These are phyloP conservation scores for Parazoanthus darwini DNA, from an alignment of 92 coral and sea anemone species.

Conservation along the genomic window DNA sequence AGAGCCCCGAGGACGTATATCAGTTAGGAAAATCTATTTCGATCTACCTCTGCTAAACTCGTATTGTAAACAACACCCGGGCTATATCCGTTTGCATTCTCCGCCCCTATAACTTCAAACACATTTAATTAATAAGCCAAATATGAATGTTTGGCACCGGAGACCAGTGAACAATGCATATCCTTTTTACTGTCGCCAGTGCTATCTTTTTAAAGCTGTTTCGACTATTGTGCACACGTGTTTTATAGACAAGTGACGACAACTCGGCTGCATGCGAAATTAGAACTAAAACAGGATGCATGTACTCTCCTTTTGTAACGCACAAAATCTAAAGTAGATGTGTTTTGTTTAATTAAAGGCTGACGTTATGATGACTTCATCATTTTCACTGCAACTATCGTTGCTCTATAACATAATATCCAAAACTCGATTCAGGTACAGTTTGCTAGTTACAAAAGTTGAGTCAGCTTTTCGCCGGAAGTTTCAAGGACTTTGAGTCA, in stretches of 20 bases:
- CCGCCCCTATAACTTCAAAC: not conserved
- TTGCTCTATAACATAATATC: too few relatives aligned
- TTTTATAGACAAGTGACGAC: not conserved
- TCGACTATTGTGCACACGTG: too few relatives aligned
- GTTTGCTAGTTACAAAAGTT: not conserved
- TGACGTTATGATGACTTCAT: too few relatives aligned
- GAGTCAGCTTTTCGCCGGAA: not conserved
- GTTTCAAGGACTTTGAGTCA: not conserved
- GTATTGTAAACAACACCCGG: not conserved
- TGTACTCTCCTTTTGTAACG: not conserved
- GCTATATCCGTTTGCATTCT: not conserved
- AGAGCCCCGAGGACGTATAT: not conserved
- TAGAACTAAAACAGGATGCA: not conserved
- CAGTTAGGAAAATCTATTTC: too few relatives aligned
- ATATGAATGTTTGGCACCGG: not conserved
- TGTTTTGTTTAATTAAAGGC: not conserved
- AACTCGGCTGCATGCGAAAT: not conserved
- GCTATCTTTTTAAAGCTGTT: not conserved
- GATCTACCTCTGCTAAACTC: not conserved
- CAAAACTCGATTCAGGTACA: not conserved
- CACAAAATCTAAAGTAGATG: not conserved
- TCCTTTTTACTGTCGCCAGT: not conserved
- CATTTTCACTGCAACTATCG: not conserved
- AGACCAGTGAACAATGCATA: not conserved
- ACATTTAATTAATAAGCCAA: not conserved